phyloP scores from a whole-genome alignment of 2,113 vertebrate genomes.

The Hystrix cristata region DNA sequence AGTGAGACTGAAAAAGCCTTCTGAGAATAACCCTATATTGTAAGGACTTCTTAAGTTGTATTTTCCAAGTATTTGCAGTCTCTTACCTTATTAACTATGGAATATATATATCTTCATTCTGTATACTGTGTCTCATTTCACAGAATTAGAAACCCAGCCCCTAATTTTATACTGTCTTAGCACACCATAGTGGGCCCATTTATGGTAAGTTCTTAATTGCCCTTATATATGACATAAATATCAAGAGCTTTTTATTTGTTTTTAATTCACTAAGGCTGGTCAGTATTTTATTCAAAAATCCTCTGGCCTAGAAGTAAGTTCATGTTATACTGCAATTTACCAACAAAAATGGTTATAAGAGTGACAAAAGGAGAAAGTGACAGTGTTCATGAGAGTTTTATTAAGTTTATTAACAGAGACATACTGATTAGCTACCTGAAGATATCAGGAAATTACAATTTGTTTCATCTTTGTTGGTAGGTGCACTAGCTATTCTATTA shows the following conservation, averaged over 20 bases:
- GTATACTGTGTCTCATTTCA: conserved; percentile 36
- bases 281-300: conserved; percentile 63
- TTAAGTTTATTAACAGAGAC: conserved; percentile 70
- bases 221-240: conserved; percentile 54
- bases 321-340: conserved; percentile 52
- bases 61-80: conserved; percentile 24
- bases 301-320: conserved; percentile 47
- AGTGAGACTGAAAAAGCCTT: conserved; percentile 20
- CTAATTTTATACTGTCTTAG: conserved; percentile 48
- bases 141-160: conserved; percentile 31
- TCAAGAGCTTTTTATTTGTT: conserved; percentile 44
- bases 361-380: conserved; percentile 61
- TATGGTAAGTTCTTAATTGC: conserved; percentile 2
- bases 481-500: conserved; percentile 64
- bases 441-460: conserved; percentile 70
- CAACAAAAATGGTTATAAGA: conserved; percentile 55
- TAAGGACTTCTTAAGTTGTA: conserved; percentile 53
- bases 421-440: conserved; percentile 58
- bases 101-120: conserved; percentile 51
- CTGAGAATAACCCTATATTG: not conserved
- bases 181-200: not conserved
- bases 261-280: conserved; percentile 43
- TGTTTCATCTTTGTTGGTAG: conserved; percentile 67
- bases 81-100: not conserved
- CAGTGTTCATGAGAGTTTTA: conserved; percentile 38